phyloP scores from a whole-genome alignment of 2,888 invertebrate species.

The Agriopis marginaria region DNA sequence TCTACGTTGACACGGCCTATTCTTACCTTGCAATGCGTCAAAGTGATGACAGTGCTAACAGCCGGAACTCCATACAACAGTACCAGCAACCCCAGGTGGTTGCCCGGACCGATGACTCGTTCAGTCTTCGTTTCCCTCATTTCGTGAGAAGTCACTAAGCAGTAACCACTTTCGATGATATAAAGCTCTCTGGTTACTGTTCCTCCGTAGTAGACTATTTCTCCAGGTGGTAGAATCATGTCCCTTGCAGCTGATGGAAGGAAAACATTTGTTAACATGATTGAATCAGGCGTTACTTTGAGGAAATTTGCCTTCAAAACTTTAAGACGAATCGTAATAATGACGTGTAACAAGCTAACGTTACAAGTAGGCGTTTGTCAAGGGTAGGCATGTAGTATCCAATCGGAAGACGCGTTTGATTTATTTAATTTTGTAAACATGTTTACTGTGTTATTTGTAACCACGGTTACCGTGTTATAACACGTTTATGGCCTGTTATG shows the following conservation, averaged over 20 bases:
- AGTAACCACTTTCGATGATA: conserved; percentile 83
- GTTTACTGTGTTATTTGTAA: too few relatives aligned
- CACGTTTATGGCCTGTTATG: too few relatives aligned
- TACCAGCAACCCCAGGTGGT: conserved; percentile 78
- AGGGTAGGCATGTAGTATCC: too few relatives aligned
- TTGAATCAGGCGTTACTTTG: not conserved
- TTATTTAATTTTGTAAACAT: too few relatives aligned
- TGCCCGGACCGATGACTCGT: conserved; percentile 76
- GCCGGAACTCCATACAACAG: conserved; percentile 81
- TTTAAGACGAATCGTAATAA: too few relatives aligned
- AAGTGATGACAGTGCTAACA: conserved; percentile 76
- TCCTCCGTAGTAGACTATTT: conserved; percentile 83
- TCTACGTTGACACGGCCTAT: not conserved
- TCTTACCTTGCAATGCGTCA: conserved; percentile 83
- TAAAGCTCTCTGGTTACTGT: conserved; percentile 82
- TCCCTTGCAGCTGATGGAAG: conserved; percentile 69
- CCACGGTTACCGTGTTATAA: too few relatives aligned
- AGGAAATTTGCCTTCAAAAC: not conserved
- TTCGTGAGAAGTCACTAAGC: conserved; percentile 71
- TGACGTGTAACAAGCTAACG: too few relatives aligned
- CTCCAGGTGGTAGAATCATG: conserved; percentile 80
- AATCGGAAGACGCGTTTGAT: too few relatives aligned
- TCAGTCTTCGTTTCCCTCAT: conserved; percentile 66
- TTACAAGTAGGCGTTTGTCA: too few relatives aligned
- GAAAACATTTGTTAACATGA: not conserved